phyloP scores from a whole-genome alignment of 2,113 vertebrate species.

The Nibea coibor region DNA sequence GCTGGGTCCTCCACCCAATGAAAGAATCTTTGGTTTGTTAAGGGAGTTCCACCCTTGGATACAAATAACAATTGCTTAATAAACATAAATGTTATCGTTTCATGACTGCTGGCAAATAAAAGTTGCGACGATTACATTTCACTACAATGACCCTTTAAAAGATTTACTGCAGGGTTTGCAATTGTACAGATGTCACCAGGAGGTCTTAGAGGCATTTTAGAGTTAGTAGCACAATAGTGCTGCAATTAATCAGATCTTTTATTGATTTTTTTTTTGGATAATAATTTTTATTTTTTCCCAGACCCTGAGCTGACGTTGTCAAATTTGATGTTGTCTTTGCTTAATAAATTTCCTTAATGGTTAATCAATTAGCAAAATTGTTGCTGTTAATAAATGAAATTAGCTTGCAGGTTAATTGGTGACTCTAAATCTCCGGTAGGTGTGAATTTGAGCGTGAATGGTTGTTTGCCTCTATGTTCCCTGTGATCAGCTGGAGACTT shows the following conservation, averaged over 20 bases:
- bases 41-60: slow-evolving; percentile 43
- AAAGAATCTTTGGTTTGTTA: slow-evolving; percentile 47
- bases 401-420: too few relatives aligned
- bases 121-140: not conserved
- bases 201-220: not conserved
- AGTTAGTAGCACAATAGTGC: not conserved
- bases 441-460: too few relatives aligned
- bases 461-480: too few relatives aligned
- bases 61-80: slow-evolving; percentile 30
- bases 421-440: too few relatives aligned
- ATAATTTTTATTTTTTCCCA: not conserved
- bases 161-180: slow-evolving; percentile 26
- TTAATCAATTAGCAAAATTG: too few relatives aligned
- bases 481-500: too few relatives aligned
- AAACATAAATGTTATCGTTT: slow-evolving; percentile 41
- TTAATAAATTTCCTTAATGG: too few relatives aligned
- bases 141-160: not conserved
- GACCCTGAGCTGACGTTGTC: not conserved
- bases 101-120: slow-evolving; percentile 22
- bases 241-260: not conserved
- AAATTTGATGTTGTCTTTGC: too few relatives aligned
- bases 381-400: too few relatives aligned
- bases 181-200: not conserved
- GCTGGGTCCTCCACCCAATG: slow-evolving; percentile 46
- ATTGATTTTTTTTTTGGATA: not conserved